Conservation (phyloP, 1,140 invertebrate genomes). For the Mamestra configurata region DNA sequence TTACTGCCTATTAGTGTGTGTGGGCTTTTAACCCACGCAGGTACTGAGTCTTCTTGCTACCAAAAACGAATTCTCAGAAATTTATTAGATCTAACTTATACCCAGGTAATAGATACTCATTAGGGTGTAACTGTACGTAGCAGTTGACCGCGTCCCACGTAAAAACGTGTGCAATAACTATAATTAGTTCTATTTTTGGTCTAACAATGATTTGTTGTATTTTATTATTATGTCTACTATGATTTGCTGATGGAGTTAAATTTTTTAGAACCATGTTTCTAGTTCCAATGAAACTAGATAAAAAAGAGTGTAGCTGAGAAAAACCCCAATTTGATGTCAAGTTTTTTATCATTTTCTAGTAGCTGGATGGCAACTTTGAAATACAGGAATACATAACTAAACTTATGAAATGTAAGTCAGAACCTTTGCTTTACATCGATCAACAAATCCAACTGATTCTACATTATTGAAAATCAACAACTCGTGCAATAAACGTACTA, state of each 20-base stretch:
- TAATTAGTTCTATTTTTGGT: conserved; percentile 17
- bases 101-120: background rate
- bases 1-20: background rate
- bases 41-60: conserved; percentile 19
- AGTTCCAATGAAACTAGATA: background rate
- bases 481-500: background rate
- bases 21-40: background rate
- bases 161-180: background rate
- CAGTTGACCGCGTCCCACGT: background rate
- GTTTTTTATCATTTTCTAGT: too few relatives aligned
- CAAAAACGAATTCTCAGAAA: background rate
- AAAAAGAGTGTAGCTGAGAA: too few relatives aligned
- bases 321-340: too few relatives aligned
- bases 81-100: background rate
- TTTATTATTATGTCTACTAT: too few relatives aligned
- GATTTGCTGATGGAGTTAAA: too few relatives aligned
- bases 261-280: background rate
- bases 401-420: background rate
- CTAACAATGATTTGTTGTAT: background rate
- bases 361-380: too few relatives aligned
- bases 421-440: background rate
- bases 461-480: conserved; percentile 8
- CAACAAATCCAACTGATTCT: background rate
- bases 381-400: background rate
- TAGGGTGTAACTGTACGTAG: conserved; percentile 5